Evolutionary conservation across 2,113 vertebrate genomes (phyloP).

Genomic region (Ameiurus melas): DNA sequence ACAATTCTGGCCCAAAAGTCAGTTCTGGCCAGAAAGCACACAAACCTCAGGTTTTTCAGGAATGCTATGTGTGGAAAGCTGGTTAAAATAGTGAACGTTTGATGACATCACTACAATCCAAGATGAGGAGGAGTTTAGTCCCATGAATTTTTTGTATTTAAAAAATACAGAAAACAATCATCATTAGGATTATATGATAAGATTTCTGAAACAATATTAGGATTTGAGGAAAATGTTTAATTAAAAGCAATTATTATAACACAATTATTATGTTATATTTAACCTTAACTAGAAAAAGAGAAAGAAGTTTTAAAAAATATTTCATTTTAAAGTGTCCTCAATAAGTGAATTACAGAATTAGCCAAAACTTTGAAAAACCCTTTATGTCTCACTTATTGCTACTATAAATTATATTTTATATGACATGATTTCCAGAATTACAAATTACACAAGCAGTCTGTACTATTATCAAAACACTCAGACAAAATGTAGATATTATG

Average conservation of each 20-base stretch:
- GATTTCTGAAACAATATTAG: background rate
- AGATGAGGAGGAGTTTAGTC: background rate
- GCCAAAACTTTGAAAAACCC: background rate
- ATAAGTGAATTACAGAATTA: background rate
- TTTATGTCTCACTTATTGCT: background rate
- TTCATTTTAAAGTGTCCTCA: background rate
- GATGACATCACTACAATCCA: background rate
- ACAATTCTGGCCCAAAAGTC: slow-evolving; percentile 12
- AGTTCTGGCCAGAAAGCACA: slow-evolving; percentile 31
- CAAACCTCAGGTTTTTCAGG: slow-evolving; percentile 5
- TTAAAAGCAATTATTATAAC: background rate
- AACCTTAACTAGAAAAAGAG: background rate
- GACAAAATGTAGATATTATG: slow-evolving; percentile 14
- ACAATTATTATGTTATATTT: background rate
- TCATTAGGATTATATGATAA: background rate
- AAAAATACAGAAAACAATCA: background rate
- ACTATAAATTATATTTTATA: background rate
- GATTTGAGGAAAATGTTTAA: background rate
- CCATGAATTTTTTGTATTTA: background rate
- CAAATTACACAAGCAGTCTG: slow-evolving; percentile 4
- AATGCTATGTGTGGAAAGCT: slow-evolving; percentile 25
- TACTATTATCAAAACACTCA: background rate
- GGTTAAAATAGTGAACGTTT: slow-evolving; percentile 2
- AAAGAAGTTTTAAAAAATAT: background rate
- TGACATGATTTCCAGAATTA: background rate